Conservation (phyloP, 2,797 vertebrate species). For the Chrosomus eos region DNA sequence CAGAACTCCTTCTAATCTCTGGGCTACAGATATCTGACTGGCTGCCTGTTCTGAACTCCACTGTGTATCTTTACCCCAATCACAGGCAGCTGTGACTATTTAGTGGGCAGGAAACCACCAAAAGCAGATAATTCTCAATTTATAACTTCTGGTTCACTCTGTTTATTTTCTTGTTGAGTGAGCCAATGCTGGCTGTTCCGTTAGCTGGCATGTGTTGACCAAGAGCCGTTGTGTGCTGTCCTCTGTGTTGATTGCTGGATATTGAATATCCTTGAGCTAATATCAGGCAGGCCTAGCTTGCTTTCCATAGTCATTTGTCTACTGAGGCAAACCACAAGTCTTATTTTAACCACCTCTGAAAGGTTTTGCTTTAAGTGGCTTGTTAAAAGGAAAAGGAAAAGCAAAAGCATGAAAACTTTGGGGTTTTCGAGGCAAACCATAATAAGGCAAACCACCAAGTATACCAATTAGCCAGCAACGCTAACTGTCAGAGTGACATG, state of each 20-base stretch:
- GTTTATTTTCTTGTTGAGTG: conserved; percentile 69
- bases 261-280: conserved; percentile 65
- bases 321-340: conserved; percentile 59
- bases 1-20: conserved; percentile 38
- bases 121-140: conserved; percentile 76
- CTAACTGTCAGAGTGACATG: conserved; percentile 37
- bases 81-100: conserved; percentile 75
- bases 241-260: conserved; percentile 67
- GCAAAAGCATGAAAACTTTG: conserved; percentile 55
- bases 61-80: conserved; percentile 66
- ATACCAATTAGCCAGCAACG: conserved; percentile 50
- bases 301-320: conserved; percentile 50
- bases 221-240: conserved; percentile 58
- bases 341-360: conserved; percentile 60
- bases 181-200: conserved; percentile 51
- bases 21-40: conserved; percentile 5
- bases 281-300: conserved; percentile 61
- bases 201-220: conserved; percentile 48
- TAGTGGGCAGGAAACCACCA: conserved; percentile 71
- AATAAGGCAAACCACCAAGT: conserved; percentile 44
- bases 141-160: conserved; percentile 70
- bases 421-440: conserved; percentile 60
- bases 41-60: conserved; percentile 44
- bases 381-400: conserved; percentile 25
- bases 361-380: conserved; percentile 50